These are phyloP conservation scores for Lordiphosa collinella DNA, from an alignment of 1,140 invertebrate species.

Conservation along the genomic window DNA sequence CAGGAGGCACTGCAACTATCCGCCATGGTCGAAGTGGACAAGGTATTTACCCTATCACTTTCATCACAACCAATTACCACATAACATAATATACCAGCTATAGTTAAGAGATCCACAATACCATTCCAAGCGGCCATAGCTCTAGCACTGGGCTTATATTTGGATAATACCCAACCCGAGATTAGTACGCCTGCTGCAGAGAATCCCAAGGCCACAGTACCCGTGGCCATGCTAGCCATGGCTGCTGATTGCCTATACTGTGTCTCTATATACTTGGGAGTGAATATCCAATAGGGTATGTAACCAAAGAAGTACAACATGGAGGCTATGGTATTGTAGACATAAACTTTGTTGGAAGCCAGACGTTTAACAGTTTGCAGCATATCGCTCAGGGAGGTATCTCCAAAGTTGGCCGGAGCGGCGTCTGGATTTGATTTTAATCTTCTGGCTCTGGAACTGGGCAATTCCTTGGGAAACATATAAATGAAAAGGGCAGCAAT, in stretches of 20 bases:
- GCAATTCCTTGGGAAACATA: constrained; percentile 84
- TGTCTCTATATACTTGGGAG: constrained; percentile 88
- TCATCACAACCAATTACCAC: constrained; percentile 85
- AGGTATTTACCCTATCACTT: constrained; percentile 46
- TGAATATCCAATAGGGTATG: constrained; percentile 87
- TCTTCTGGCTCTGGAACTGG: constrained; percentile 67
- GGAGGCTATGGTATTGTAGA: constrained; percentile 84
- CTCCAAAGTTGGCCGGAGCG: constrained; percentile 4
- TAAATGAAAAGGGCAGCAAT: constrained; percentile 83
- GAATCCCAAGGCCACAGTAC: constrained; percentile 85
- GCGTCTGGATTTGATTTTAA: constrained; percentile 10
- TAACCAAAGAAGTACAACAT: constrained; percentile 87
- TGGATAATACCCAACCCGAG: constrained; percentile 85
- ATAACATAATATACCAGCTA: constrained; percentile 84
- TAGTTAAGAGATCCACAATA: constrained; percentile 83
- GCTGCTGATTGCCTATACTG: constrained; percentile 87
- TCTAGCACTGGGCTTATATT: constrained; percentile 85
- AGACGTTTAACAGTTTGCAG: constrained; percentile 36
- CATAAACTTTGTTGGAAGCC: constrained; percentile 83
- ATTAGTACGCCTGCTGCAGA: constrained; percentile 85
- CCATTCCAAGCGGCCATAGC: constrained; percentile 87
- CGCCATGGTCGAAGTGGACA: constrained; percentile 14
- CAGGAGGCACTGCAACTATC: constrained; percentile 83
- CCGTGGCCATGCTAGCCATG: constrained; percentile 84
- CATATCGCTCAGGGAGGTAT: constrained; percentile 52